Evolutionary conservation across 2,888 invertebrate genomes (phyloP), one percentile per base, ranked within the genome.

Genomic region (Eustalomyia histrio): DNA sequence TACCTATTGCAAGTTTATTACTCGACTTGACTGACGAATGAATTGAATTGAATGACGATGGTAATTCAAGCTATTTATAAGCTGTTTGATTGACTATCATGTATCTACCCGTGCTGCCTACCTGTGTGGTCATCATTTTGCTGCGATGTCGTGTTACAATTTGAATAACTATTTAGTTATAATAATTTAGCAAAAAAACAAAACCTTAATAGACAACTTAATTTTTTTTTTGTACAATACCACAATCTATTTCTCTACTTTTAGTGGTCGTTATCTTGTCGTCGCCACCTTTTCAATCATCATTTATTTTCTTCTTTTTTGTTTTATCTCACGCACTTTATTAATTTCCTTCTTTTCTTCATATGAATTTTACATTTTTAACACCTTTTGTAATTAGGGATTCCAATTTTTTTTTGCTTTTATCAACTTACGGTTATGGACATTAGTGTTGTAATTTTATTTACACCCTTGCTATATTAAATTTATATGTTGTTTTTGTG

Each of bases 371-470:
- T 60, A 71, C 35, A 67, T 63, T 65, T 72, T 69, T 67, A 43
- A 61, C 60, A 52, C 35, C 24, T 73, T 29, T 58, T 67, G 33
- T 68, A 52, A 61, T 47, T 85, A 67, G 35, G 6, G 33, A n/a
- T 35, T 61, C 58, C 3, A 29, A 6, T 29, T 29, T 29, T 29
- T 29, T 55, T 35, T 18, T n/a, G n/a, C n/a, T n/a, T n/a, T n/a
- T 58, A 47, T 43, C 8, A 67, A 89, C 89, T 89, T 87, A 89
- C 89, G 89, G 90, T 89, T 86, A 89, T 89, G 87, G 89, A 89
- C 89, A 89, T 89, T 87, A 89, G 90, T 87, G 75, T 84, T 79
- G 84, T 83, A 82, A 76, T 84, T 84, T 87, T 84, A 83, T 80
- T 85, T 84, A 83, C 86, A 81, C 83, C 80, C 67, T 82, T 50